Base-by-base conservation (phyloP, 2,113 vertebrate genomes). In the Cephalopholis sonnerati region DNA sequence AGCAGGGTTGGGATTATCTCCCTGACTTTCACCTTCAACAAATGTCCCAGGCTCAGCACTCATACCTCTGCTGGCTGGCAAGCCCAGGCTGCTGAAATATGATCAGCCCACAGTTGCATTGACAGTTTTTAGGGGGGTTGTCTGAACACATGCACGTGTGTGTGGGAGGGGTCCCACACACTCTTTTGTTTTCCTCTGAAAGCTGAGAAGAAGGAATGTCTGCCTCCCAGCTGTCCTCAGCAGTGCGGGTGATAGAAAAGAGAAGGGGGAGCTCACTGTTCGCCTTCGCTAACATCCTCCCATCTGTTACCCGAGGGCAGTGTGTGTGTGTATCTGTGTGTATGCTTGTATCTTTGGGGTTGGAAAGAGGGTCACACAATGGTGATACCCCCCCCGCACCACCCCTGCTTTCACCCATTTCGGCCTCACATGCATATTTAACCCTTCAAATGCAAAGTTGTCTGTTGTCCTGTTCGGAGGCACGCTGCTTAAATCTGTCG, bases 171-270 rank as follows among this genome's bases (percentile, higher is more conserved):
- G 82, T 92, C 86, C 86, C 82, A 86, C 90, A 91, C 88, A 77
- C 86, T 92, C 89, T 91, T 94, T 93, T 93, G 91, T 93, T 92
- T 92, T 90, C 76, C 59, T 85, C 84, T 92, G 91, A 94, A 94
- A 94, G 89, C 92, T 92, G 92, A 94, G 93, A 91, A 91, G 87
- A 82, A 93, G 92, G 94, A 95, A 95, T 94, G 91, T 93, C 86
- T 94, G 92, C 92, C 93, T 93, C 87, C 93, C 94, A 93, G 92
- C 93, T 95, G 94, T 95, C 94, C 84, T 89, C 73, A 61, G 73
- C 77, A 77, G 78, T 41, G 75, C 82, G 80, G 53, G 57, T 82
- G 86, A 89, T 74, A 75, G 83, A 80, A 75, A 79, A 80, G 75
- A 57, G 74, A 80, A 66, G 85, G 75, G 91, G 85, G 87, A 65